Conservation (phyloP, 1,140 invertebrate species). For the Heliconius hewitsoni region DNA sequence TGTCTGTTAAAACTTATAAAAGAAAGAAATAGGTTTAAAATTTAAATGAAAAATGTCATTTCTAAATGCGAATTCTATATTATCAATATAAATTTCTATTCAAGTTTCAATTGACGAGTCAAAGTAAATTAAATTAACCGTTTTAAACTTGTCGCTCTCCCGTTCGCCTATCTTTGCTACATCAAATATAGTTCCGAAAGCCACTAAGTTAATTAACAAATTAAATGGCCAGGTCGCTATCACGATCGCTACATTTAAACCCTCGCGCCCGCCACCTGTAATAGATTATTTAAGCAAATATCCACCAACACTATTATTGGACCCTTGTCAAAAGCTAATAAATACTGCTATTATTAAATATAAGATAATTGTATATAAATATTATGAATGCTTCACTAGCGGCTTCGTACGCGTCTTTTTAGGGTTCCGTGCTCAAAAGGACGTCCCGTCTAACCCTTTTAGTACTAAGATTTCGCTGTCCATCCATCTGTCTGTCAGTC, state of each 20-base stretch:
- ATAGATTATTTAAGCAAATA: conserved; percentile 15
- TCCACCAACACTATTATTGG: neutral
- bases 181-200: conserved; percentile 14
- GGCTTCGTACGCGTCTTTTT: no score
- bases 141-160: neutral
- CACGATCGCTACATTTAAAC: conserved; percentile 9
- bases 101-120: neutral
- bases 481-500: no score
- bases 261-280: neutral
- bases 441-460: no score
- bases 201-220: conserved; percentile 17
- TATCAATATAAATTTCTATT: neutral
- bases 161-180: conserved; percentile 10
- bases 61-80: neutral
- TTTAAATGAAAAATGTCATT: neutral
- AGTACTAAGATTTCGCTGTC: no score
- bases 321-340: neutral
- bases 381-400: no score
- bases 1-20: no score
- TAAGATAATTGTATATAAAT: no score
- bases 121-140: conserved; percentile 2
- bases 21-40: no score
- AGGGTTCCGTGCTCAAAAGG: no score
- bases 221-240: conserved; percentile 14
- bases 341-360: neutral